Evolutionary conservation across 2,797 vertebrate species (phyloP).

Genomic region (Enteromius radiatus): DNA sequence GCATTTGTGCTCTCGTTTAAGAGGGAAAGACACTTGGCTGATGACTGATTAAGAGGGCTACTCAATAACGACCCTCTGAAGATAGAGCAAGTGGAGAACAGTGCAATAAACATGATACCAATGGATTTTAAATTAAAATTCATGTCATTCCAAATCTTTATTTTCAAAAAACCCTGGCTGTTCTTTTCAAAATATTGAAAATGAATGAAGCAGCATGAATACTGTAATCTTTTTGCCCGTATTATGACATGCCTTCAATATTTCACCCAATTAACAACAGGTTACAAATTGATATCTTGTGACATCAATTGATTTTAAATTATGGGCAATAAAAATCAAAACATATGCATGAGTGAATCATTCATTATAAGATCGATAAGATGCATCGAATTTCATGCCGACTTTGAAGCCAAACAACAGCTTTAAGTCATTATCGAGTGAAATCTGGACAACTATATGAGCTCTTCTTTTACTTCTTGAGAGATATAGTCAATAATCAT

Average conservation of each 20-base stretch:
- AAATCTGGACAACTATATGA: background rate
- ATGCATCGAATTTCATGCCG: background rate
- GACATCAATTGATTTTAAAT: background rate
- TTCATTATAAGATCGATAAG: background rate
- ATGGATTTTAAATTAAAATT: background rate
- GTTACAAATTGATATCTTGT: background rate
- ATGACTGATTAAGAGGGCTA: constrained; percentile 54
- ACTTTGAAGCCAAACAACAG: background rate
- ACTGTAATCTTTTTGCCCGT: background rate
- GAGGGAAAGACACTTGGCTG: constrained; percentile 55
- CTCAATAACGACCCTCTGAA: constrained; percentile 39
- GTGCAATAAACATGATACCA: constrained; percentile 12
- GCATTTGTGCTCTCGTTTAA: constrained; percentile 63
- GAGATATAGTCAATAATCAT: background rate
- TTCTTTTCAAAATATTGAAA: background rate
- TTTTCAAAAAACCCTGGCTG: background rate
- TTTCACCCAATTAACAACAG: background rate
- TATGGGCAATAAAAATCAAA: background rate
- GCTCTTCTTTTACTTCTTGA: background rate
- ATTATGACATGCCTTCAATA: background rate
- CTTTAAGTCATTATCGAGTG: background rate
- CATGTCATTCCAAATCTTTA: background rate
- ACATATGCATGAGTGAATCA: background rate
- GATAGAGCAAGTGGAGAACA: constrained; percentile 22
- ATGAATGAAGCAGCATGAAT: background rate